Base-by-base conservation (phyloP, 2,888 invertebrate species). In the Hydropsyche betteni region DNA sequence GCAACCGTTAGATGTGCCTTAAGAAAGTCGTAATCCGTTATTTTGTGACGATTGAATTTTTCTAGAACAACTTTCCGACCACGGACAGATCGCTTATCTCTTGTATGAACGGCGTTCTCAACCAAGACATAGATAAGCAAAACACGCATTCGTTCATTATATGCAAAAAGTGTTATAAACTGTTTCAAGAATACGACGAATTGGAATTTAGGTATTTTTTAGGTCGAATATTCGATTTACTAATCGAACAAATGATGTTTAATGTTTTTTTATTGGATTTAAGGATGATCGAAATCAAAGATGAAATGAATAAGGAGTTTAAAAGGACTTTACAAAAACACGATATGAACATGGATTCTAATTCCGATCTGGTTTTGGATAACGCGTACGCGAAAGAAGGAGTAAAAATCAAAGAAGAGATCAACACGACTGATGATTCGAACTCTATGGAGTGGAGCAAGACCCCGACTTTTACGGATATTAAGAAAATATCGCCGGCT, bases 121-220 rank as follows among this genome's bases (percentile, higher is more conserved):
- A 82, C 0, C 84, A 82, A 51, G 75, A 87, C 1, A 80, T 92
- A 0, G 84, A 83, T 6, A 86, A 89, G 80, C 86, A 88, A 1
- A 84, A 82, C 53, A 87, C 87, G 0, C 90, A 91, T 77, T 87
- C 89, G 0, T 84, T 84, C 69, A 83, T 90, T 16, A 82, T 93
- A 2, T 94, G 93, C 82, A 91, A 90, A 81, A 92, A 91, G 80
- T 94, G 93, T 82, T 89, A 87, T 80, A 89, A 90, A 81, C 81
- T 88, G 6, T 87, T 91, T 69, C 85, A 88, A 24, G 92, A 93
- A 83, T 89, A 90, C 79, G 91, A 91, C 77, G 88, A 88, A 74
- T 82, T 91, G 58, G 87, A 90, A 81, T 84, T 83, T 33, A 85
- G 85, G 86, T 88, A 79, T 81, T 24, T 1, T 24, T 24, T 24